These are phyloP conservation scores for Dendrocincla fuliginosa DNA, from an alignment of 2,797 vertebrate genomes.

Conservation along the genomic window DNA sequence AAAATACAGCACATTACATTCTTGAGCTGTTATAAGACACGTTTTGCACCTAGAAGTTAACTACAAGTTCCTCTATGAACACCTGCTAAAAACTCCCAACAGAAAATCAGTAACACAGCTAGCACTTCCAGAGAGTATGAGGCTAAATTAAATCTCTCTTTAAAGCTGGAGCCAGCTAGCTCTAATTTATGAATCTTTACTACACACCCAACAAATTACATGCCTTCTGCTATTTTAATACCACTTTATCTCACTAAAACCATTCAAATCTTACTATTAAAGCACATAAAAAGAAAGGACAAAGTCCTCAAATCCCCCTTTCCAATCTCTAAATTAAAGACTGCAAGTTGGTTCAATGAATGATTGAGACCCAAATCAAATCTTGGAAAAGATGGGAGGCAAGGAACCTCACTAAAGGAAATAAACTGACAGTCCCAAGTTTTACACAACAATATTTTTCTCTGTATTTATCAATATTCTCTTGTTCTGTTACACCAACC, in stretches of 20 bases:
- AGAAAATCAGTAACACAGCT: not conserved
- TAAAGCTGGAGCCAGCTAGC: not conserved
- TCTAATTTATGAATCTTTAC: not conserved
- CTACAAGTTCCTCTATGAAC: not conserved
- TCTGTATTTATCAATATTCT: not conserved
- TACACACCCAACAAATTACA: not conserved
- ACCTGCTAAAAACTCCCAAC: not conserved
- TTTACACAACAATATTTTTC: not conserved
- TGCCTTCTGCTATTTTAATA: not conserved
- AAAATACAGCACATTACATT: not conserved
- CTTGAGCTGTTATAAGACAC: not conserved
- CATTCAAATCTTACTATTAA: not conserved
- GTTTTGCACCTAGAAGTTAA: not conserved
- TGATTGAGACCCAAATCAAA: not conserved
- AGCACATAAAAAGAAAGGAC: not conserved
- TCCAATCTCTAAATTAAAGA: not conserved
- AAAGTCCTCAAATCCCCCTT: not conserved
- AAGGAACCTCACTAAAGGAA: not conserved
- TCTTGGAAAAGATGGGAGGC: not conserved
- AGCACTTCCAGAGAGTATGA: not conserved
- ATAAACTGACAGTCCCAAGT: not conserved
- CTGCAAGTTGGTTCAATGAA: not conserved
- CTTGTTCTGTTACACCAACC: not conserved
- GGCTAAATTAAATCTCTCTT: not conserved
- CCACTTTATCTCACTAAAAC: not conserved